These are phyloP conservation scores for Arion vulgaris DNA, from an alignment of 1,140 invertebrate species.

Conservation along the genomic window DNA sequence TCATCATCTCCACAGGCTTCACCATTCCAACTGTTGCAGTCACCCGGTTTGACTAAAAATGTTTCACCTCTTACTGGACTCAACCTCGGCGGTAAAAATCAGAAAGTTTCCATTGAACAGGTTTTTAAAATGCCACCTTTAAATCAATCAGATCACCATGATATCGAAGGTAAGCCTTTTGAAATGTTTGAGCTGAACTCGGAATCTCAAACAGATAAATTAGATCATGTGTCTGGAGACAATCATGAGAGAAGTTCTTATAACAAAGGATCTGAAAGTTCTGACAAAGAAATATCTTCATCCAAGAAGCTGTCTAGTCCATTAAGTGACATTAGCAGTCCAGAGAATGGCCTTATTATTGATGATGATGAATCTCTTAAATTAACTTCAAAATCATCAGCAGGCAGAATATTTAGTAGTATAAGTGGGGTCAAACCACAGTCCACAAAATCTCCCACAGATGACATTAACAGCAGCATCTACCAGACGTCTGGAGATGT, in stretches of 20 bases:
- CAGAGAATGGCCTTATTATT: conserved; percentile 70
- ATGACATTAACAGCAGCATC: conserved; percentile 38
- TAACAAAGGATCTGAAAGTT: not conserved
- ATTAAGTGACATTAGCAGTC: conserved; percentile 65
- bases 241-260: conserved; percentile 15
- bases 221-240: conserved; percentile 15
- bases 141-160: not conserved
- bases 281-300: conserved; percentile 16
- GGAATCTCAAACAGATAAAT: not conserved
- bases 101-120: conserved; percentile 7
- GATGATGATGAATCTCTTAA: conserved; percentile 61
- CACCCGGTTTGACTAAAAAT: not conserved
- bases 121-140: conserved; percentile 31
- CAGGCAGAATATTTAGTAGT: not conserved
- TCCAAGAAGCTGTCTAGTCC: conserved; percentile 44
- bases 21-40: conserved; percentile 16
- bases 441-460: not conserved
- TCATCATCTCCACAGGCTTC: conserved; percentile 2
- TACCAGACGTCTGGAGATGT: conserved; percentile 25
- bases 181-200: not conserved
- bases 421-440: not conserved
- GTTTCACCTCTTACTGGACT: not conserved
- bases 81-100: not conserved
- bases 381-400: conserved; percentile 1
- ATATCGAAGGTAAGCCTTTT: not conserved